These are phyloP conservation scores for Leucophora obtusa DNA, from an alignment of 2,888 invertebrate genomes.

Conservation along the genomic window DNA sequence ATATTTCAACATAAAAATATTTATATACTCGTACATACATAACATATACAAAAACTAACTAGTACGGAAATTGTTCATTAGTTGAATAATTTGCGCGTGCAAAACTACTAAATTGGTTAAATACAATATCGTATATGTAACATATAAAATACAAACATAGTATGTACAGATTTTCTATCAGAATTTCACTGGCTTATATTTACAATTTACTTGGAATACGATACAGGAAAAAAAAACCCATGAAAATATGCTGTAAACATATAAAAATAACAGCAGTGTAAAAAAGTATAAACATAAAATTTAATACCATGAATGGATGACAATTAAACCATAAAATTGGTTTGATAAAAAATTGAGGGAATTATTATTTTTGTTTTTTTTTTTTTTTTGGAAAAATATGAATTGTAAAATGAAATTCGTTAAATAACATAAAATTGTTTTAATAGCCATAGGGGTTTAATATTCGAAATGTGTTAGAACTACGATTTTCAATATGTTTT, in stretches of 20 bases:
- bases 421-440: too few relatives aligned
- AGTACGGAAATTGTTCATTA: constrained; percentile 65
- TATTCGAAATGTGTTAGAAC: too few relatives aligned
- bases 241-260: neutral
- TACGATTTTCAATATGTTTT: too few relatives aligned
- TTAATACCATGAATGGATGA: neutral
- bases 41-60: constrained; percentile 29
- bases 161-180: constrained; percentile 46
- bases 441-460: too few relatives aligned
- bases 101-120: constrained; percentile 52
- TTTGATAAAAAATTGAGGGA: neutral
- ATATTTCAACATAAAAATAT: neutral
- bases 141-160: neutral
- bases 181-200: constrained; percentile 23
- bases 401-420: neutral
- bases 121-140: neutral
- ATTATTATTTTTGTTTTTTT: too few relatives aligned
- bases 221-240: neutral
- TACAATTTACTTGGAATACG: neutral
- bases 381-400: neutral
- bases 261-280: neutral
- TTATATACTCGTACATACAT: neutral
- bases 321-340: constrained; percentile 8
- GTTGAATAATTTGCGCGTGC: constrained; percentile 63
- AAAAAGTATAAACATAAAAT: constrained; percentile 2